Evolutionary conservation across 2,797 vertebrate genomes (phyloP), one percentile per base, ranked within the genome.

Genomic region (Triplophysa yarkandensis): DNA sequence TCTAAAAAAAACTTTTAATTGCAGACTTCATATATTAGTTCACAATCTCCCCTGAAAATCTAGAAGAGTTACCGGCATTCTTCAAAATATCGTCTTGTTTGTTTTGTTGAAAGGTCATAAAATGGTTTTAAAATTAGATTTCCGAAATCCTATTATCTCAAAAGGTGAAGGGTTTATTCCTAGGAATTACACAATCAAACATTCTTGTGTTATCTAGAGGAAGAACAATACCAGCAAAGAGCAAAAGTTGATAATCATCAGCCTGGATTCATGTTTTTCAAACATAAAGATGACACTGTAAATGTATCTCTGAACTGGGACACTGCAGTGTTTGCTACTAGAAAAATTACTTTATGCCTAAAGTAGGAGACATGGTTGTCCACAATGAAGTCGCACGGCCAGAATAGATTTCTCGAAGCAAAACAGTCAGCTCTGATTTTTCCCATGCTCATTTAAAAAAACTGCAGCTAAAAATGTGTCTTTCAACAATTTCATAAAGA

Each of bases 201-300:
- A 89, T 89, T 77, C 88, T 83, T 83, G 64, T 36, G 80, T 83
- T 88, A 90, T 91, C 89, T 83, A 79, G 80, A 90, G 88, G 88
- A 90, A 91, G 88, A 86, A 52, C 80, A 64, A 75, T 67, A 61
- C 65, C 74, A 50, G 77, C 65, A 70, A 74, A 83, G 78, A 71
- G 69, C 68, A 81, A 54, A 78, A 84, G 63, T 66, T 68, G 78
- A 81, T 71, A 78, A 70, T 73, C 48, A 52, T 41, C 6, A 21
- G 82, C 82, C 36, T 39, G 36, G 10, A 39, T 11, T 36, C 34
- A 36, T 10, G 10, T 36, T 36, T 36, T 39, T 39, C 36, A 39
- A 39, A 9, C 10, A 11, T 39, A 11, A 39, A 39, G 36, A 39
- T 39, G 36, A 63, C 55, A 81, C n/a, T 43, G n/a, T 32, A 67